A percentile compares a stretch with the other conserved stretches of the same genome.
Conservation (phyloP, 2,888 invertebrate species). For the Parthenolecanium corni region DNA sequence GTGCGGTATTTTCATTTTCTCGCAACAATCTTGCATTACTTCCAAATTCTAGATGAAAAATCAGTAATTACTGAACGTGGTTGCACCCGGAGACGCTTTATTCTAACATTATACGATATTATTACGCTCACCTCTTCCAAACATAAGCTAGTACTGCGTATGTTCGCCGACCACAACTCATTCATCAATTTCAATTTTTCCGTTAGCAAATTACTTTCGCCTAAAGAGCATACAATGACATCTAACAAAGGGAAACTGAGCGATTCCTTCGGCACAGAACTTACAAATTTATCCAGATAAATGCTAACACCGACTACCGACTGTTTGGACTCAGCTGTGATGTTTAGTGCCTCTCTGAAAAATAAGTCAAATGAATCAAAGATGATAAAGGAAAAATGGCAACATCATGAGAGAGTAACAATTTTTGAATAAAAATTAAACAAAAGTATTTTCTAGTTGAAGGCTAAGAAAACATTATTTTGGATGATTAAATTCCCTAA, state of each 20-base stretch:
- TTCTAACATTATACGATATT: no score
- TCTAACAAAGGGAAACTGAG: conserved; percentile 46
- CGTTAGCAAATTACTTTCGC: conserved; percentile 46
- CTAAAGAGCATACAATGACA: conserved; percentile 54
- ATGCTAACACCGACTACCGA: conserved; percentile 74
- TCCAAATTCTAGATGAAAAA: conserved; percentile 43
- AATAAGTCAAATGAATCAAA: conserved; percentile 6
- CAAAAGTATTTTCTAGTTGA: no score
- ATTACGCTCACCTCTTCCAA: conserved; percentile 30
- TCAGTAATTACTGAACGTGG: not conserved
- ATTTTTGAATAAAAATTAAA: no score
- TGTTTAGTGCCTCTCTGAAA: conserved; percentile 38
- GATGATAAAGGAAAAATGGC: no score
- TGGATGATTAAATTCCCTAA: not conserved
- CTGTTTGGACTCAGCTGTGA: conserved; percentile 39
- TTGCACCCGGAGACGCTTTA: no score
- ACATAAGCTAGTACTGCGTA: conserved; percentile 41
- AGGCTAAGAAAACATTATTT: no score
- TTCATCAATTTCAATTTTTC: conserved; percentile 42
- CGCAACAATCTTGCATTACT: conserved; percentile 53
- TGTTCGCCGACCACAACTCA: conserved; percentile 60
- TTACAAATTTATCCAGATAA: conserved; percentile 64
- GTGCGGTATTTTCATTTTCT: conserved; percentile 49
- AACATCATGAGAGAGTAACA: no score
- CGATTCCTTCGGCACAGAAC: conserved; percentile 46